Conservation (phyloP, 2,888 invertebrate genomes). For the Shargacucullia verbasci region DNA sequence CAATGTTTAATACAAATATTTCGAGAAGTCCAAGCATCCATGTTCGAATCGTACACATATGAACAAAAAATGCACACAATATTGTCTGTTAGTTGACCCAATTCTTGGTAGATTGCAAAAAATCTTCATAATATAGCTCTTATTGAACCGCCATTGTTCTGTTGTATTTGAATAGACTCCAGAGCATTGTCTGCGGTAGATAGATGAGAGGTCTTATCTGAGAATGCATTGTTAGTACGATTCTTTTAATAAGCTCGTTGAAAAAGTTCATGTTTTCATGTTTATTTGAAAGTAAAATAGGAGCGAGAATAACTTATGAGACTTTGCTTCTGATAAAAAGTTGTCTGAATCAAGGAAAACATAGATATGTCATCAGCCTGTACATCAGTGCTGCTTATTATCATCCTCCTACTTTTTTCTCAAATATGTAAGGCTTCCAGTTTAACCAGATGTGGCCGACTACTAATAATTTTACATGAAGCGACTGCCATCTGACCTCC, state of each 20-base stretch:
- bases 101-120: slow-evolving; percentile 42
- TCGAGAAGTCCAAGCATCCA: too few species aligned
- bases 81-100: slow-evolving; percentile 23
- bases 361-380: too few species aligned
- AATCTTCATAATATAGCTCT: slow-evolving; percentile 30
- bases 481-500: too few species aligned
- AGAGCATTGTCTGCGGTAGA: slow-evolving; percentile 8
- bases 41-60: background rate
- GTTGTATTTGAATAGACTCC: slow-evolving; percentile 37
- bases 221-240: slow-evolving; percentile 29
- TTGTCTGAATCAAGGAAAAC: too few species aligned
- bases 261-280: slow-evolving; percentile 4
- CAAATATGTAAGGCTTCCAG: too few species aligned
- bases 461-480: too few species aligned
- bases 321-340: too few species aligned
- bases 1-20: background rate
- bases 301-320: too few species aligned
- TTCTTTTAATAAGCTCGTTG: slow-evolving; percentile 15
- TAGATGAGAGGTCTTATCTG: slow-evolving; percentile 37
- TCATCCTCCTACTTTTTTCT: too few species aligned
- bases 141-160: slow-evolving; percentile 52
- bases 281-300: slow-evolving; percentile 3
- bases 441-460: too few species aligned
- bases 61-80: slow-evolving; percentile 20
- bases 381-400: too few species aligned